Conservation (phyloP, 2,797 vertebrate genomes). For the Pogonophryne albipinna region DNA sequence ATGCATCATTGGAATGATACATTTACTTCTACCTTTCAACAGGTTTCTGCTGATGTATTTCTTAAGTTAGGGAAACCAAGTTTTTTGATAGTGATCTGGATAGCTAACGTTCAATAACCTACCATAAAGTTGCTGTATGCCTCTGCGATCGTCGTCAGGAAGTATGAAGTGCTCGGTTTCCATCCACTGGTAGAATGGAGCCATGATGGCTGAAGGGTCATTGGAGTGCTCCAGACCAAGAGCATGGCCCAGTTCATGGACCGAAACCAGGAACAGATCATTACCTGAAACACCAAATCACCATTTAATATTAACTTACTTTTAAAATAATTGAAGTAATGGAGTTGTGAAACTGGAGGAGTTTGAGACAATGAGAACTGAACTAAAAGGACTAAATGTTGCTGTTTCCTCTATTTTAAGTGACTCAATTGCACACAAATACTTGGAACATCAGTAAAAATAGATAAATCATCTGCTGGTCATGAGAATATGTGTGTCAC, state of each 20-base stretch:
- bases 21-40: background rate
- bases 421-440: slow-evolving; percentile 39
- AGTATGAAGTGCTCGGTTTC: slow-evolving; percentile 91
- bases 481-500: slow-evolving; percentile 45
- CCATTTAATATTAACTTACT: background rate
- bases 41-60: background rate
- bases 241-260: slow-evolving; percentile 94
- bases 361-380: background rate
- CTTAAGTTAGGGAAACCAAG: background rate
- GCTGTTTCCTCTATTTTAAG: slow-evolving; percentile 30
- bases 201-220: slow-evolving; percentile 95
- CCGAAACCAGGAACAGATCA: slow-evolving; percentile 92
- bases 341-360: background rate
- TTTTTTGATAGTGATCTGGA: background rate
- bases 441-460: slow-evolving; percentile 19
- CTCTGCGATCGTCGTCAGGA: slow-evolving; percentile 91
- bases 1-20: background rate
- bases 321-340: background rate
- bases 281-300: slow-evolving; percentile 84
- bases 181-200: slow-evolving; percentile 98
- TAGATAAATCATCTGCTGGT: slow-evolving; percentile 21
- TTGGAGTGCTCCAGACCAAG: slow-evolving; percentile 93
- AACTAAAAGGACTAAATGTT: background rate
- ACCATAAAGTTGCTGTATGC: slow-evolving; percentile 94
- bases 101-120: slow-evolving; percentile 11